A percentile compares a stretch with the other conserved stretches of the same genome.
phyloP scores from a whole-genome alignment of 2,113 vertebrate genomes.

The Synchiropus splendidus region DNA sequence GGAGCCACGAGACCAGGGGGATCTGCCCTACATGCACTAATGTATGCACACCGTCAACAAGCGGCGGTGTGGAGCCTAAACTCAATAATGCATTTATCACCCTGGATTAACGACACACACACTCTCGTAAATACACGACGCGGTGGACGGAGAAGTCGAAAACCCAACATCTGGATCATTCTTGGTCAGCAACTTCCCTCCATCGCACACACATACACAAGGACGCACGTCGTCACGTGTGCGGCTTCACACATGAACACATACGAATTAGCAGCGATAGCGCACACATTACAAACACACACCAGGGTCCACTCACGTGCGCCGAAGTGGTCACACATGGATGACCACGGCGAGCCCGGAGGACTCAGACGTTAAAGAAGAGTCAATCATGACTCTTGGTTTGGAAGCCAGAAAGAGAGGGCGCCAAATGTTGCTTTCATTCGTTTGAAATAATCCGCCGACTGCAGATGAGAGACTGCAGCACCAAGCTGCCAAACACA shows the following conservation, averaged over 20 bases:
- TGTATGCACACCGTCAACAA: conserved; percentile 3
- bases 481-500: too few species aligned
- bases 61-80: not conserved
- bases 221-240: conserved; percentile 7
- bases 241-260: conserved; percentile 3
- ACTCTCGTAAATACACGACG: not conserved
- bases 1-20: conserved; percentile 26
- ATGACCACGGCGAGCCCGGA: too few species aligned
- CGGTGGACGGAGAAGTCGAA: not conserved
- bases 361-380: too few species aligned
- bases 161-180: not conserved
- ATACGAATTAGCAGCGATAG: not conserved
- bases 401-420: too few species aligned
- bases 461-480: too few species aligned
- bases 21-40: conserved; percentile 37
- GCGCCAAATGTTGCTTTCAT: too few species aligned
- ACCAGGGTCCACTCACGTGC: conserved; percentile 24
- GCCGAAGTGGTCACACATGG: not conserved
- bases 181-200: conserved; percentile 11
- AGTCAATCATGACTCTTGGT: too few species aligned
- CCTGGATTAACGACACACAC: not conserved
- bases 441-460: too few species aligned
- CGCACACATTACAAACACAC: conserved; percentile 8
- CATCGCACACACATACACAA: conserved; percentile 1
- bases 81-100: conserved; percentile 5